Base-by-base conservation (phyloP, 2,113 vertebrate genomes). In the Xerus inauris region DNA sequence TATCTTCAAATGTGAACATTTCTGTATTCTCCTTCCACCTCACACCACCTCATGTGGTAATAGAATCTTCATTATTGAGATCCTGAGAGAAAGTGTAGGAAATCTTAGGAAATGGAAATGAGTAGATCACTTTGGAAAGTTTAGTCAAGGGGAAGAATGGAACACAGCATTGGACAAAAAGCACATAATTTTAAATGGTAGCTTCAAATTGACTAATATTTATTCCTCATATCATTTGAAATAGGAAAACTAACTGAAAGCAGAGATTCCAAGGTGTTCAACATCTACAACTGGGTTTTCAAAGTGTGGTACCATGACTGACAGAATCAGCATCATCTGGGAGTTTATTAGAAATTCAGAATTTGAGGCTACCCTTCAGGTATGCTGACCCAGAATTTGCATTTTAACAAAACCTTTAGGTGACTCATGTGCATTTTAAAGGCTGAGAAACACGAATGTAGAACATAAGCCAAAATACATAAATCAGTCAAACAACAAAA, bases 181-280 rank as follows among this genome's bases (percentile, higher is more conserved):
- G 30, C 8, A 59, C 40, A 28, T 65, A 81, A 51, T 82, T 91
- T 89, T n/a, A 96, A 90, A 83, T 47, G 75, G 26, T 51, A 24
- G 4, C n/a, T 30, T 81, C 40, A 20, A 89, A 77, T 77, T 54
- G 24, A 94, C 69, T 76, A 20, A 67, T 76, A 65, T 45, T 81
- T 73, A 84, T 49, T 82, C 51, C 83, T 38, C 45, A 9, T 42
- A 67, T 80, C 45, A 54, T 81, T 94, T 45, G 35, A 85, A 91
- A 82, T 54, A 71, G 49, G 54, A 84, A 93, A 88, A 26, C n/a
- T n/a, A 75, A 64, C n/a, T 84, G 65, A 93, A 96, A 86, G 24
- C 67, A 62, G 72, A 94, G 51, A 86, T 49, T 20, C 20, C 30
- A 76, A 59, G 73, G 26, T 72, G 32, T 45, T 85, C 35, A 72